Evolutionary conservation across 2,797 vertebrate species (phyloP), one percentile per base, ranked within the genome.

Genomic region (Ctenochaetus hawaiiensis): DNA sequence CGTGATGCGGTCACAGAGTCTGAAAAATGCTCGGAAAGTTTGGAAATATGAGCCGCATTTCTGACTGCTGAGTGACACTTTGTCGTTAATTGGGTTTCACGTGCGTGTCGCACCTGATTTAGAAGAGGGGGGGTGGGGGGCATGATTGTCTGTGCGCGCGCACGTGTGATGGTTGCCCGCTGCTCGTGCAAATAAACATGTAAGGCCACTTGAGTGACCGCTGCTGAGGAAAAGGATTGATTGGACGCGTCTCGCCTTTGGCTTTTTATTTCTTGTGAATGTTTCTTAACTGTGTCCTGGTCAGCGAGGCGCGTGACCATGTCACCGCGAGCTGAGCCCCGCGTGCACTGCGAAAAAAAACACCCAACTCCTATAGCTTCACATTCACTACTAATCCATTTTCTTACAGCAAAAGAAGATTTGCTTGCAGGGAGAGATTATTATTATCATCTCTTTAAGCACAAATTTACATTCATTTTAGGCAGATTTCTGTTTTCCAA

Each of bases 11-110:
- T 18, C 26, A 9, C 8, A 12, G 17, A 6, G 11, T 22, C 12
- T 5, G 34, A 12, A 67, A 4, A 73, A 30, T 44, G 71, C 18
- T 6, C 37, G 47, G 57, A 88, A 89, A 89, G 77, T 90, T 91
- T 77, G 71, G 49, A 2, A 6, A 67, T 63, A 48, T 0, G 48
- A 68, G 58, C 73, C 10, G 52, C 56, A 16, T 77, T 23, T 6
- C 48, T 53, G 49, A 34, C 54, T 10, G 45, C 63, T 0, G 54
- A 67, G 64, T 45, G 62, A 51, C 52, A 62, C 67, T 66, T 43
- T 0, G 8, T 44, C 18, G 47, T 56, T 78, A 81, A 83, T 80
- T 75, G 71, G 63, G 18, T 9, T 61, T 30, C 0, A 1, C 7
- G 48, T 23, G 45, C 47, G 12, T 9, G n/a, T 51, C 63, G 77